phyloP scores from a whole-genome alignment of 2,888 invertebrate species.

The Ephialtes manifestator region DNA sequence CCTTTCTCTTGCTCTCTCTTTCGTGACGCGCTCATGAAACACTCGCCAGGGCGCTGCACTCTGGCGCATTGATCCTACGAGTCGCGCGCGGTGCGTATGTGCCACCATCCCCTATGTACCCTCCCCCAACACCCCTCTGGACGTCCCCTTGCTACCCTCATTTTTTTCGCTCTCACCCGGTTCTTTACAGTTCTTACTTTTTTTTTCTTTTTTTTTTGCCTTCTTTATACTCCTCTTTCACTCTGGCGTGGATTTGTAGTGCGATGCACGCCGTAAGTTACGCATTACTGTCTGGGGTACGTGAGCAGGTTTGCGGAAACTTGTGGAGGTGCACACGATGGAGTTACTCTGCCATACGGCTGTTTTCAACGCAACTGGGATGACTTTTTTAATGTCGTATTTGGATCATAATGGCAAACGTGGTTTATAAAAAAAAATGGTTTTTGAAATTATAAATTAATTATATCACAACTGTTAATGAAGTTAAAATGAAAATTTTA shows the following conservation, averaged over 20 bases:
- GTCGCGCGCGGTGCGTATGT: constrained; percentile 78
- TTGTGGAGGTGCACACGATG: neutral
- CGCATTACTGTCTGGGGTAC: constrained; percentile 30
- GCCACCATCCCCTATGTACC: constrained; percentile 65
- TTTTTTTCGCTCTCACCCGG: constrained; percentile 60
- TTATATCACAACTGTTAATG: no score
- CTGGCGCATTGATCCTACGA: constrained; percentile 84
- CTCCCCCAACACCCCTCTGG: constrained; percentile 72
- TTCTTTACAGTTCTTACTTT: constrained; percentile 40
- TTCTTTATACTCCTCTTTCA: constrained; percentile 25
- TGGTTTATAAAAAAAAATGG: neutral
- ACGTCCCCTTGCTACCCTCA: constrained; percentile 72
- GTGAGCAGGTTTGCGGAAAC: neutral
- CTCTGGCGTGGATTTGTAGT: constrained; percentile 30
- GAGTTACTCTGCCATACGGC: neutral
- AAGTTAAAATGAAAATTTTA: no score
- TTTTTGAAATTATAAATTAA: no score
- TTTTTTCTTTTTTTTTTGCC: constrained; percentile 10
- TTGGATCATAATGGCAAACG: neutral
- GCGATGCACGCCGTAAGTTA: constrained; percentile 20
- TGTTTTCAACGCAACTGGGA: neutral
- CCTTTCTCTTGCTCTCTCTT: neutral
- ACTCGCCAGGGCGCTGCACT: constrained; percentile 85
- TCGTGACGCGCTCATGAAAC: constrained; percentile 76
- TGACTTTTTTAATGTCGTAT: neutral